These are phyloP conservation scores for Scarus forsteni DNA, from an alignment of 2,797 vertebrate species.

Conservation along the genomic window DNA sequence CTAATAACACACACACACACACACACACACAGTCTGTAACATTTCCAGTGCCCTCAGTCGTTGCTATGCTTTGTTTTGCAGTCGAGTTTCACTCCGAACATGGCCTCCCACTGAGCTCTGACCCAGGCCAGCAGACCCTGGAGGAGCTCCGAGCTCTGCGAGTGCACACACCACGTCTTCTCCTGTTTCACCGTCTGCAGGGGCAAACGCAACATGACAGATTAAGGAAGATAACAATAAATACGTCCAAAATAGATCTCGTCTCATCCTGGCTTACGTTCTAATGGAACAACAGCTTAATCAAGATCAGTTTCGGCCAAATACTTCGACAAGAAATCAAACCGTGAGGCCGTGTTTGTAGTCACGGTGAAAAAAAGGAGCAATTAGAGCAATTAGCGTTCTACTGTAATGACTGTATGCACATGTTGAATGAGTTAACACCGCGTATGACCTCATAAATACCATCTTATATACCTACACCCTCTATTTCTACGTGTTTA, in stretches of 20 bases:
- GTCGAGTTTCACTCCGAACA: conserved; percentile 92
- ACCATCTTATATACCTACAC: not conserved
- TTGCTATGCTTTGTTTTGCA: conserved; percentile 69
- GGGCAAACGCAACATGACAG: conserved; percentile 6
- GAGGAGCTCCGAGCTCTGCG: conserved; percentile 86
- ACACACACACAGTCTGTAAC: conserved; percentile 4
- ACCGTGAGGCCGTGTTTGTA: conserved; percentile 4
- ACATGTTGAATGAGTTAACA: conserved; percentile 27
- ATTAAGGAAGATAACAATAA: conserved; percentile 5
- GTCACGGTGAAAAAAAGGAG: not conserved
- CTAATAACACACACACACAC: not conserved
- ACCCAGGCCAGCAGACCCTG: conserved; percentile 90
- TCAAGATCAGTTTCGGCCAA: not conserved
- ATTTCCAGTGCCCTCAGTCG: not conserved
- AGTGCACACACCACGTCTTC: conserved; percentile 91
- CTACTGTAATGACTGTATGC: not conserved
- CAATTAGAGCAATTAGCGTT: not conserved
- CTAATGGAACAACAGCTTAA: conserved; percentile 8
- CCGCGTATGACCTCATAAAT: conserved; percentile 14
- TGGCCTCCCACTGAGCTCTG: conserved; percentile 91
- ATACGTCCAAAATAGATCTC: too few relatives aligned
- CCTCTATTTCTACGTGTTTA: not conserved
- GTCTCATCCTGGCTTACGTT: too few relatives aligned
- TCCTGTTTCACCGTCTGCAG: conserved; percentile 90
- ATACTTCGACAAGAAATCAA: not conserved